Conservation (phyloP, 2,797 vertebrate species). For the Onychomys arenicola region DNA sequence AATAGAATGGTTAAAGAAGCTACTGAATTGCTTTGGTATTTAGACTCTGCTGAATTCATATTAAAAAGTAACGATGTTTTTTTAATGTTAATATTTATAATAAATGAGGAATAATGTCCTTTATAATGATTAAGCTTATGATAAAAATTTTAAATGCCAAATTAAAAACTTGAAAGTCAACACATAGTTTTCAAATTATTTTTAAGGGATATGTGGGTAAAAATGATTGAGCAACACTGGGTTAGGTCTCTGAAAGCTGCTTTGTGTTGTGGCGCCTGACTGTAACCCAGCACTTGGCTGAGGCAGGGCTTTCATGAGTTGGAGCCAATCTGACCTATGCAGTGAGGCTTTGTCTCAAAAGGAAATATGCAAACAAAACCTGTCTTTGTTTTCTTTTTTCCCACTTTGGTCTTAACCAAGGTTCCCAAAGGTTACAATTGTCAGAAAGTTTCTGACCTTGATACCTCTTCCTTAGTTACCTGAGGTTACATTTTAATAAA, state of each 20-base stretch:
- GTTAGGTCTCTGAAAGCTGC: constrained; percentile 5
- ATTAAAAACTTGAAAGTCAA: constrained; percentile 13
- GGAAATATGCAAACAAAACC: neutral
- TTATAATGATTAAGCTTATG: constrained; percentile 34
- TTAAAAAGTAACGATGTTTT: constrained; percentile 1
- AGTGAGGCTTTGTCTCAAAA: neutral
- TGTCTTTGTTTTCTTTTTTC: constrained; percentile 7
- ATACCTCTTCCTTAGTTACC: neutral
- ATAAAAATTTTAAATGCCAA: constrained; percentile 48
- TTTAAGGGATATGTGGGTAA: neutral
- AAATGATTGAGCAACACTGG: constrained; percentile 13
- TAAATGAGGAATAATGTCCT: neutral
- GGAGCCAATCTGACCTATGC: neutral
- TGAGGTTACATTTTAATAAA: neutral
- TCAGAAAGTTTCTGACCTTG: neutral
- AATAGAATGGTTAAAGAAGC: neutral
- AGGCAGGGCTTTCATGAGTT: neutral
- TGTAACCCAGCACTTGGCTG: neutral
- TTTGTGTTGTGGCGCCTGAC: neutral
- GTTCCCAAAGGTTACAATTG: neutral
- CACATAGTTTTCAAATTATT: constrained; percentile 39
- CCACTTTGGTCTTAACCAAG: neutral
- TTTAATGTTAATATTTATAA: constrained; percentile 35
- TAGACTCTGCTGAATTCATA: constrained; percentile 24
- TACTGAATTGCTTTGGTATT: constrained; percentile 44